A percentile compares a stretch with the other conserved stretches of the same genome.
Evolutionary conservation across 2,888 invertebrate genomes (phyloP).

Genomic region (Acrobeloides nanus): DNA sequence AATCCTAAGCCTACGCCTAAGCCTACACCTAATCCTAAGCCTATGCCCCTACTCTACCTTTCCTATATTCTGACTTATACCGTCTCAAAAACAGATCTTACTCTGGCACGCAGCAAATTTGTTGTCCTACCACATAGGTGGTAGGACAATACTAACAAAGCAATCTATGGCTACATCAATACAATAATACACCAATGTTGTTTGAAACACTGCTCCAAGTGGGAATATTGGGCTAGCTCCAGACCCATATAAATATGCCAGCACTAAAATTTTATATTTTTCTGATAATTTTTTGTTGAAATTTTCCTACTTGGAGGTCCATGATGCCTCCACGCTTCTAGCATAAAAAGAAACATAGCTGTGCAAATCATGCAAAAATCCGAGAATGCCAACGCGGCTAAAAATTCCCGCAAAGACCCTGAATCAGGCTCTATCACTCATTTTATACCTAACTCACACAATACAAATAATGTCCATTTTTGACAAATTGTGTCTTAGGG

Average conservation of each 20-base stretch:
- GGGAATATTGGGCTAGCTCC: conserved; percentile 50
- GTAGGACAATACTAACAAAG: conserved; percentile 29
- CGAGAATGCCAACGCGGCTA: conserved; percentile 43
- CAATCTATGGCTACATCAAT: conserved; percentile 51
- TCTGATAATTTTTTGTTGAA: not conserved
- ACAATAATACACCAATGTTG: conserved; percentile 51
- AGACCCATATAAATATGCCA: conserved; percentile 43
- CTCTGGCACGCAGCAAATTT: conserved; percentile 47
- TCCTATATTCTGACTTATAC: no score
- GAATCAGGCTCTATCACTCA: no score
- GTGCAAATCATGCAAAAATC: conserved; percentile 50
- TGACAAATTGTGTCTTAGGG: no score
- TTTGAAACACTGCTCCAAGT: conserved; percentile 49
- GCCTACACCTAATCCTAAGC: no score
- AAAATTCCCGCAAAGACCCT: no score
- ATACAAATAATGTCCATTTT: no score
- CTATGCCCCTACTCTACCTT: no score
- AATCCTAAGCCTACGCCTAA: no score
- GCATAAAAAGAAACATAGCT: conserved; percentile 51
- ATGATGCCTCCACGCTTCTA: conserved; percentile 52
- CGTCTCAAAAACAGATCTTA: no score
- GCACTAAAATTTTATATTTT: conserved; percentile 27
- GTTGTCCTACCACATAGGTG: no score
- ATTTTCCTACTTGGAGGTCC: conserved; percentile 33
- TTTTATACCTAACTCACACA: no score